These are phyloP conservation scores for Yponomeuta sedellus DNA, from an alignment of 2,888 invertebrate genomes.

Conservation along the genomic window DNA sequence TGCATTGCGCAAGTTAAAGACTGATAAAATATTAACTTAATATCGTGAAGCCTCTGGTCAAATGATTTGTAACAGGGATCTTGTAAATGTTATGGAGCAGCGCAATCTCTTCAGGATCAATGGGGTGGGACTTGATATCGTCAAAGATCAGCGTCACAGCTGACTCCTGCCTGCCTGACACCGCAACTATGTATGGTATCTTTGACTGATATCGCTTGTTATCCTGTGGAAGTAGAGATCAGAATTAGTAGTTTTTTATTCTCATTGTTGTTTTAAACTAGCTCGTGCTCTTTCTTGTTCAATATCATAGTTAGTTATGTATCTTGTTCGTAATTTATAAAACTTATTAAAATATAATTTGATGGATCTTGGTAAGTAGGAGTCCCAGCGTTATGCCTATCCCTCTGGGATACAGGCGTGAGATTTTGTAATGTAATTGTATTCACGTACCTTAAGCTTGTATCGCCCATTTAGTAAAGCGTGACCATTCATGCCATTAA, in stretches of 20 bases:
- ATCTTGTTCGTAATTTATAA: too few relatives aligned
- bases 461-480: slow-evolving; percentile 45
- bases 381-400: too few relatives aligned
- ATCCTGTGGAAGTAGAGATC: slow-evolving; percentile 32
- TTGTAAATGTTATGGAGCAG: slow-evolving; percentile 51
- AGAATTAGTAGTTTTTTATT: not conserved
- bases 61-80: slow-evolving; percentile 42
- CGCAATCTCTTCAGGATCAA: slow-evolving; percentile 54
- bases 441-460: slow-evolving; percentile 24
- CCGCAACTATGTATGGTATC: slow-evolving; percentile 45
- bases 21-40: slow-evolving; percentile 34
- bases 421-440: too few relatives aligned
- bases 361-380: too few relatives aligned
- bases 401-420: too few relatives aligned
- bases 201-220: slow-evolving; percentile 36
- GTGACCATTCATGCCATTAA: slow-evolving; percentile 51
- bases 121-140: slow-evolving; percentile 40
- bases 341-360: too few relatives aligned
- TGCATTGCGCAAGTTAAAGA: not conserved
- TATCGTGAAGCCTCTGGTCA: slow-evolving; percentile 51
- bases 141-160: slow-evolving; percentile 37
- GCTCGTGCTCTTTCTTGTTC: too few relatives aligned
- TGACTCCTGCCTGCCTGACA: slow-evolving; percentile 47
- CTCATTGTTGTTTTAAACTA: too few relatives aligned
- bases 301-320: too few relatives aligned